These are phyloP conservation scores for Babylonia areolata DNA, from an alignment of 1,140 invertebrate genomes.

Conservation along the genomic window DNA sequence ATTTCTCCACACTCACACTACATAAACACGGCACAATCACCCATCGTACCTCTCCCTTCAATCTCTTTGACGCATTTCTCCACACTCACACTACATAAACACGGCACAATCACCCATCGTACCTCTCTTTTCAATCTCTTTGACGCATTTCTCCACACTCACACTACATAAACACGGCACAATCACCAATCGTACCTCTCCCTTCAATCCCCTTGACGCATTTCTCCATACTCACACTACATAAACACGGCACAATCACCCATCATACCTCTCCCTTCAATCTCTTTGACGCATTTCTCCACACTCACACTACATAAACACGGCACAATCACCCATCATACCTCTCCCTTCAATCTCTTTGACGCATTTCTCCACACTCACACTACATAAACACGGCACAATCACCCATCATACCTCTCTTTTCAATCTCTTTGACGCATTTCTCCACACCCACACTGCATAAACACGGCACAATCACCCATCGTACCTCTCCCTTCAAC, in stretches of 20 bases:
- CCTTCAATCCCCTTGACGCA: constrained; percentile 91
- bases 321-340: constrained; percentile 49
- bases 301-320: constrained; percentile 73
- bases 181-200: constrained; percentile 80
- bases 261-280: constrained; percentile 83
- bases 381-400: not conserved
- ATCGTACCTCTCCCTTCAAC: constrained; percentile 83
- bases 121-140: constrained; percentile 88
- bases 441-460: constrained; percentile 79
- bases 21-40: not conserved
- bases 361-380: constrained; percentile 85
- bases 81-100: constrained; percentile 73
- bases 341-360: constrained; percentile 88
- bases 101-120: constrained; percentile 22
- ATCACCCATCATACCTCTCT: constrained; percentile 80
- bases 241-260: not conserved
- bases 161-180: not conserved
- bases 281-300: constrained; percentile 89
- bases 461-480: not conserved
- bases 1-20: constrained; percentile 81
- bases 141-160: constrained; percentile 86
- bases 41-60: constrained; percentile 81
- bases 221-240: constrained; percentile 79
- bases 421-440: constrained; percentile 91
- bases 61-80: constrained; percentile 91